Percentiles rank a stretch among this genome's conserved stretches.
phyloP scores from a whole-genome alignment of 2,888 invertebrate species.

The Dryobota labecula region DNA sequence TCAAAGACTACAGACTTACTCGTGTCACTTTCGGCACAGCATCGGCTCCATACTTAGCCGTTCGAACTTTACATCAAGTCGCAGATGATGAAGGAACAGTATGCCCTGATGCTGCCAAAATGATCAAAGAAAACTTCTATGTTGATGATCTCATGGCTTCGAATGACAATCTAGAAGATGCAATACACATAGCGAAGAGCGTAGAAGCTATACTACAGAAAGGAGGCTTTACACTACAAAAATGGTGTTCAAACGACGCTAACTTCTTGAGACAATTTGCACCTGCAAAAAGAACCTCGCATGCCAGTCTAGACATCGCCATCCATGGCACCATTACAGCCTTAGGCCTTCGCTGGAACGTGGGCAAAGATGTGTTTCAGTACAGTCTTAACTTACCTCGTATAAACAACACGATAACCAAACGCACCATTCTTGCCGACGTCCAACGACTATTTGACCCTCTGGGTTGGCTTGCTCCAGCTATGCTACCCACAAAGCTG shows the following conservation, averaged over 20 bases:
- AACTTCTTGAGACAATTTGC: conserved; percentile 23
- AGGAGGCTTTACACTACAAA: conserved; percentile 21
- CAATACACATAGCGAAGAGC: conserved; percentile 9
- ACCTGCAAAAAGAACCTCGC: conserved; percentile 11
- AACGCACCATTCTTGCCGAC: conserved; percentile 26
- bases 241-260: conserved; percentile 26
- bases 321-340: conserved; percentile 23
- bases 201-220: conserved; percentile 17
- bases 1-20: conserved; percentile 25
- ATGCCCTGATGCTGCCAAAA: conserved; percentile 15
- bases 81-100: conserved; percentile 26
- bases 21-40: conserved; percentile 30
- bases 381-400: conserved; percentile 16
- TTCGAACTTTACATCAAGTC: conserved; percentile 18
- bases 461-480: conserved; percentile 28
- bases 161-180: conserved; percentile 11
- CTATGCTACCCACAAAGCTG: conserved; percentile 20
- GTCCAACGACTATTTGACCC: conserved; percentile 29
- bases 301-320: conserved; percentile 19
- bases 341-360: conserved; percentile 21
- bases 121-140: conserved; percentile 25
- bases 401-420: conserved; percentile 11
- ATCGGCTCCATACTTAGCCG: conserved; percentile 33
- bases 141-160: conserved; percentile 9
- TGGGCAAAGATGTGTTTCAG: conserved; percentile 13